These are phyloP conservation scores for Bruchidius siliquastri DNA, from an alignment of 2,888 invertebrate genomes.

Conservation along the genomic window DNA sequence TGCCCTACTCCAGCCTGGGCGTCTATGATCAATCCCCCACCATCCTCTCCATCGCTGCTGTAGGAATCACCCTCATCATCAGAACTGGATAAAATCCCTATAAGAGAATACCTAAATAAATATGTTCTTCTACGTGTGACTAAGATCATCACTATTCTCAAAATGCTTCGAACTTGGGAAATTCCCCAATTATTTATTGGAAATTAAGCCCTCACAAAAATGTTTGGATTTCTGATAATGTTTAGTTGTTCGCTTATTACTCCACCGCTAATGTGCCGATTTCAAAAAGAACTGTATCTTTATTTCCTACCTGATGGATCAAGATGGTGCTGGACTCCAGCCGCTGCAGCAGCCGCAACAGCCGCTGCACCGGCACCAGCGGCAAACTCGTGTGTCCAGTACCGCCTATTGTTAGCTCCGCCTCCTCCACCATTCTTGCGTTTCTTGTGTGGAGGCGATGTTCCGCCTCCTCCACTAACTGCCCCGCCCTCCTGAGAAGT, in stretches of 20 bases:
- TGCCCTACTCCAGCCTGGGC: slow-evolving; percentile 36
- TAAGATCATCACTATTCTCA: not conserved
- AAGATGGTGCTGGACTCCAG: not conserved
- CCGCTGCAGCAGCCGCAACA: slow-evolving; percentile 5
- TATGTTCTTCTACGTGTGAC: not conserved
- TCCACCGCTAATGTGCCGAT: no score
- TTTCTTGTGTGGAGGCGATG: slow-evolving; percentile 45
- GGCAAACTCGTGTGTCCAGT: slow-evolving; percentile 71
- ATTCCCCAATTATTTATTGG: no score
- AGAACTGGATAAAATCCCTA: slow-evolving; percentile 59
- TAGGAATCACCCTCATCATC: slow-evolving; percentile 59
- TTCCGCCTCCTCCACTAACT: slow-evolving; percentile 19
- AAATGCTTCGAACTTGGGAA: no score
- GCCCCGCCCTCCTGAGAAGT: slow-evolving; percentile 40
- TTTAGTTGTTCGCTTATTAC: no score
- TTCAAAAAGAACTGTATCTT: no score
- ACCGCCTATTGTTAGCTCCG: slow-evolving; percentile 62
- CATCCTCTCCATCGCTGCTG: slow-evolving; percentile 52
- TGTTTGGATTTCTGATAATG: no score
- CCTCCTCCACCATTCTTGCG: slow-evolving; percentile 48
- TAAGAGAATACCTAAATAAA: slow-evolving; percentile 6
- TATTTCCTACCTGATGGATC: not conserved
- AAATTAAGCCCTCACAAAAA: no score
- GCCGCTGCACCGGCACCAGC: slow-evolving; percentile 27
- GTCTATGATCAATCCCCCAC: slow-evolving; percentile 49